Conservation (phyloP, 2,113 vertebrate genomes). For the Hypocryptadius cinnamomeus region DNA sequence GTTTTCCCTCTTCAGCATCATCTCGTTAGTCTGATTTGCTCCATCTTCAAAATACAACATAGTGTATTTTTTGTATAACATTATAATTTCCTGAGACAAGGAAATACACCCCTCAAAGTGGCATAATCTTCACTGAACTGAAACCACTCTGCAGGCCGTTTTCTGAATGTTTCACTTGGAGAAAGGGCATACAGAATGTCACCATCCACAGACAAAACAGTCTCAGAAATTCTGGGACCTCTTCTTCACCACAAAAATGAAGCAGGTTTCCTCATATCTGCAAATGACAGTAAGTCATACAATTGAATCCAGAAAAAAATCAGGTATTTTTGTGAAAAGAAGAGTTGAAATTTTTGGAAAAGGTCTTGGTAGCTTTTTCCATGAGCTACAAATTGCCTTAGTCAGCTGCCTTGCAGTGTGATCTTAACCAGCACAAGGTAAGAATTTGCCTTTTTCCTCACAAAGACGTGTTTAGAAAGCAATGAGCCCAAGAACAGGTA, state of each 20-base stretch:
- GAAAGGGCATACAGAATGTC: neutral
- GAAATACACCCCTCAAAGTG: neutral
- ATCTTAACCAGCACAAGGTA: neutral
- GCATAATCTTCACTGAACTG: neutral
- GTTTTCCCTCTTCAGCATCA: neutral
- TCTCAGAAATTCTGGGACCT: neutral
- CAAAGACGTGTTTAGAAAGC: neutral
- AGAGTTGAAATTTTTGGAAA: neutral
- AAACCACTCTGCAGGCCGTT: neutral
- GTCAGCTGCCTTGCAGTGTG: neutral
- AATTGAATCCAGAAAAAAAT: neutral
- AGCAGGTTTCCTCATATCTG: neutral
- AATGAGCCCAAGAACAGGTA: neutral
- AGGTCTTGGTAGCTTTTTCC: neutral
- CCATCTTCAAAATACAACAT: neutral
- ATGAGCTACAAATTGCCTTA: neutral
- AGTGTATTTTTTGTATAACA: neutral
- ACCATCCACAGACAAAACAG: neutral
- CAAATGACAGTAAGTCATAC: neutral
- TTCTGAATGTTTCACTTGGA: neutral
- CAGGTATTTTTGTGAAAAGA: neutral
- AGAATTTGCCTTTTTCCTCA: neutral
- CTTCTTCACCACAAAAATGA: neutral
- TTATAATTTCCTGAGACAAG: neutral
- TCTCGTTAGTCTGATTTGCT: neutral